phyloP scores from a whole-genome alignment of 1,140 invertebrate genomes.

The Neodiprion fabricii region DNA sequence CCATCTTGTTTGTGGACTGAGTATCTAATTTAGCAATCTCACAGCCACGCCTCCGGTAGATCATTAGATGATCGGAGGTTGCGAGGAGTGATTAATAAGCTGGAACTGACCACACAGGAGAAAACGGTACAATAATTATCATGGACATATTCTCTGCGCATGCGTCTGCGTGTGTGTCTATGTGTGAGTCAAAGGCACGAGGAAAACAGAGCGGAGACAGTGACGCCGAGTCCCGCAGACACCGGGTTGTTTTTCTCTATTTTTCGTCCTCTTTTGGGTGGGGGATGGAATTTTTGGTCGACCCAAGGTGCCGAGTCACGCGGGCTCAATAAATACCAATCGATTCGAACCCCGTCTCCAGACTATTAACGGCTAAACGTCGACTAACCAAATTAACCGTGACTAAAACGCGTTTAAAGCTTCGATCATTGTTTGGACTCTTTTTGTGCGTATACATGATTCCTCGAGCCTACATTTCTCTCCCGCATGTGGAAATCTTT shows the following conservation, averaged over 20 bases:
- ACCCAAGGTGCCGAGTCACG: conserved; percentile 53
- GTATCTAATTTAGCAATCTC: conserved; percentile 60
- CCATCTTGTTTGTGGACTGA: no score
- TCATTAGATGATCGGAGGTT: conserved; percentile 48
- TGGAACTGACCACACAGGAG: conserved; percentile 39
- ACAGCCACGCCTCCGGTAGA: conserved; percentile 57
- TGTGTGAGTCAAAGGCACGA: conserved; percentile 37
- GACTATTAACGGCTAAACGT: conserved; percentile 55
- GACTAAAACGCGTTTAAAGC: conserved; percentile 56
- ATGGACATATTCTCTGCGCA: no score
- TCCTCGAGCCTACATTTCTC: neutral
- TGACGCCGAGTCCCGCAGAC: conserved; percentile 3
- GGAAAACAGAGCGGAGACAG: conserved; percentile 1
- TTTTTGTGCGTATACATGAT: neutral
- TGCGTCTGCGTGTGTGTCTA: conserved; percentile 4
- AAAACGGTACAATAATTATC: neutral
- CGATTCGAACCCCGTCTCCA: conserved; percentile 45
- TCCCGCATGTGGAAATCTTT: neutral
- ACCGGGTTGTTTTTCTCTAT: neutral
- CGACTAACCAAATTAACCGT: conserved; percentile 61
- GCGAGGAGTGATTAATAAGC: conserved; percentile 55
- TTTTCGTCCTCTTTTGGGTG: neutral
- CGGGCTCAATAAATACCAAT: conserved; percentile 58
- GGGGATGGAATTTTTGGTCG: conserved; percentile 1
- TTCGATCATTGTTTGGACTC: conserved; percentile 25